phyloP scores from a whole-genome alignment of 1,140 invertebrate species.

The Helicorthomorpha holstii region DNA sequence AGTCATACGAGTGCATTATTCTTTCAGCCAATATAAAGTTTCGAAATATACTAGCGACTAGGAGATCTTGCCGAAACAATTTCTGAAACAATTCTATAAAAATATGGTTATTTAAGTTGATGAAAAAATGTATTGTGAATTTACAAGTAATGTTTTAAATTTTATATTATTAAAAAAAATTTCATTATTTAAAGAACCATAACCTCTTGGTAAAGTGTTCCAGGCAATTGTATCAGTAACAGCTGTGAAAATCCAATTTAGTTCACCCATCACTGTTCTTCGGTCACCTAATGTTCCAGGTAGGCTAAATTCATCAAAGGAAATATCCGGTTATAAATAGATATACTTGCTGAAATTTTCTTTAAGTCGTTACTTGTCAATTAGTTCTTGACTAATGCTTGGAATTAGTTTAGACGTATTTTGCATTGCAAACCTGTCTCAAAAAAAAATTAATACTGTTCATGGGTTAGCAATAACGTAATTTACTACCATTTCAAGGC shows the following conservation, averaged over 20 bases:
- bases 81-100: conserved; percentile 90
- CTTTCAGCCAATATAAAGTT: conserved; percentile 94
- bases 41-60: conserved; percentile 94
- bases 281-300: conserved; percentile 88
- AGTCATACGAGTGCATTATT: conserved; percentile 91
- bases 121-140: conserved; percentile 13
- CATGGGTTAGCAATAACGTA: background rate
- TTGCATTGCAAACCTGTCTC: conserved; percentile 60
- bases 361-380: conserved; percentile 58
- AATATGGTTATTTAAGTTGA: conserved; percentile 3
- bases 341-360: background rate
- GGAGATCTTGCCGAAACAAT: conserved; percentile 87
- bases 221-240: conserved; percentile 99
- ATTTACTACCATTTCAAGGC: conserved; percentile 62
- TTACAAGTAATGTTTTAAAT: background rate
- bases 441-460: conserved; percentile 6
- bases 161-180: conserved; percentile 3
- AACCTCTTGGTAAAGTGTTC: conserved; percentile 78
- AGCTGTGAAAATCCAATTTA: conserved; percentile 99
- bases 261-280: conserved; percentile 90
- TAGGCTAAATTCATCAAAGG: conserved; percentile 43
- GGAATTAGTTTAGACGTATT: conserved; percentile 64
- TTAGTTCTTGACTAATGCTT: conserved; percentile 57
- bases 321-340: conserved; percentile 11
- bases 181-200: conserved; percentile 8